Base-by-base conservation (phyloP, 2,888 invertebrate genomes). In the Chrysodeixis includens region DNA sequence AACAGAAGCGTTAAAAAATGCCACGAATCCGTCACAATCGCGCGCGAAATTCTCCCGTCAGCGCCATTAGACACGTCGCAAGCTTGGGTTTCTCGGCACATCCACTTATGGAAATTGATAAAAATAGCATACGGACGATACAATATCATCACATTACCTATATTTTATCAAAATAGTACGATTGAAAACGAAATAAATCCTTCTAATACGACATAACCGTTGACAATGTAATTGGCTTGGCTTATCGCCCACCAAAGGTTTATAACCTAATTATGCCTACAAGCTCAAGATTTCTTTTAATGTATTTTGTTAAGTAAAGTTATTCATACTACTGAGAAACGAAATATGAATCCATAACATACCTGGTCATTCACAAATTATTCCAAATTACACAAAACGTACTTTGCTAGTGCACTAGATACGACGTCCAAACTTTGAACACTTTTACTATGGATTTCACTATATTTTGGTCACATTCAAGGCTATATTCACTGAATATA, bases 31-130 rank as follows among this genome's bases (percentile, higher is more conserved):
- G 93, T 92, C 92, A 92, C 89, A 94, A 93, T 93, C 95, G 95
- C 95, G 95, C 95, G 95, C 95, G 94, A 95, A 95, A 94, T 92
- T 87, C 89, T 93, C 86, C 87, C 92, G 92, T 93, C 93, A 93
- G 91, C 95, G 95, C 95, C 95, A 95, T 95, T 95, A 93, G 93
- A 95, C 95, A 95, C 95, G 95, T 95, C 94, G 95, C 92, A 88
- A 92, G 92, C 93, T 92, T 92, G 92, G 92, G 90, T 93, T 93
- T 94, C 92, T 92, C 86, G 86, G 87, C 86, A 90, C 90, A 89
- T 92, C 94, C 92, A 89, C 93, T 88, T 93, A 90, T 86, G 94
- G 94, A 93, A 91, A 93, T 93, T 90, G 91, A 90, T 92, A 93
- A 90, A 94, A 94, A 93, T 95, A 95, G 92, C 90, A 82, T 86